Evolutionary conservation across 2,888 invertebrate genomes (phyloP).

Genomic region (Ischnus inquisitorius): DNA sequence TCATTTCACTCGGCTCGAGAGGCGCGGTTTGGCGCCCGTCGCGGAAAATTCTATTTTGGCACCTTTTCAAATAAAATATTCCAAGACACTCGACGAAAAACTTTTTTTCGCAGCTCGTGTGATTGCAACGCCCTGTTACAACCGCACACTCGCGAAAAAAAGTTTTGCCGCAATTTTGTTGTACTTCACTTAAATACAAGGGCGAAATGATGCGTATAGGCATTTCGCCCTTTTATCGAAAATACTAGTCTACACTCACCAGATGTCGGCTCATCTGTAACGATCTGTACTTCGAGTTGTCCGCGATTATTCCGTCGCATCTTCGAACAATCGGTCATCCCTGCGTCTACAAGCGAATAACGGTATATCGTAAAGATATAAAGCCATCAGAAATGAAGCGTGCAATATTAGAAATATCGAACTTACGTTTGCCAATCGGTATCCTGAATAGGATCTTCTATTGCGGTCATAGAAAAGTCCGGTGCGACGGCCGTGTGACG

Average conservation of each 20-base stretch:
- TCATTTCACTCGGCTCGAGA: too few relatives aligned
- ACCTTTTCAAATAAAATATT: too few relatives aligned
- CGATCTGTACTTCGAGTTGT: conserved; percentile 82
- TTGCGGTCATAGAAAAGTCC: conserved; percentile 76
- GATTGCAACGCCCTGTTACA: too few relatives aligned
- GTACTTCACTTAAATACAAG: too few relatives aligned
- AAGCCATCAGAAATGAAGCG: neutral
- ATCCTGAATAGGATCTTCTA: conserved; percentile 80
- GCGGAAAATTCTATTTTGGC: too few relatives aligned
- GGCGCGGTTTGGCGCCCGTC: too few relatives aligned
- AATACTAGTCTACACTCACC: neutral
- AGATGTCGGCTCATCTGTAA: conserved; percentile 62
- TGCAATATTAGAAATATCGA: conserved; percentile 8
- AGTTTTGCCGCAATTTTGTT: too few relatives aligned
- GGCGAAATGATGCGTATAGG: too few relatives aligned
- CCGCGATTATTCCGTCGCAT: conserved; percentile 77
- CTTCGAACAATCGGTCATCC: neutral
- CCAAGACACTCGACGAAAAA: too few relatives aligned
- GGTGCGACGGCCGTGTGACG: conserved; percentile 75
- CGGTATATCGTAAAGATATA: neutral
- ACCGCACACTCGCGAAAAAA: too few relatives aligned
- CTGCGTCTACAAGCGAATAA: neutral
- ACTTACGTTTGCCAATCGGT: conserved; percentile 81
- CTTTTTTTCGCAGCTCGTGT: too few relatives aligned
- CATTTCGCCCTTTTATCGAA: too few relatives aligned